Evolutionary conservation across 2,113 vertebrate genomes (phyloP), one percentile per base, ranked within the genome.

Genomic region (Trichomycterus rosablanca): DNA sequence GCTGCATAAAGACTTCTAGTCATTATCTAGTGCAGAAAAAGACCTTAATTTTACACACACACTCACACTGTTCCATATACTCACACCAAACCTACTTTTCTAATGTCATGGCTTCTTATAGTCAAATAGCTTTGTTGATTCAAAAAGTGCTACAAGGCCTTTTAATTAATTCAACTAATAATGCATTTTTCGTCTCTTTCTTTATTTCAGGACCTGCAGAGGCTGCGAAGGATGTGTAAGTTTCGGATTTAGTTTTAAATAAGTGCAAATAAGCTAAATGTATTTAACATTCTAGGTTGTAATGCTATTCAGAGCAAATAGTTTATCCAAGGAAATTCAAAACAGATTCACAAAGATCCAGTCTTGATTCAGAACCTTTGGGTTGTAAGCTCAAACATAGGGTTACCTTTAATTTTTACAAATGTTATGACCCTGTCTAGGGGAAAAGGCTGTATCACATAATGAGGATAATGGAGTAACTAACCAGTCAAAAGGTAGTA

Each of bases 161-260:
- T 46, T 56, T 28, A n/a, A 15, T 15, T n/a, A 43, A 54, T 34
- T n/a, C 15, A 24, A 63, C 42, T n/a, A 49, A 34, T 2, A 11
- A 15, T 35, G 9, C 12, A n/a, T 52, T 52, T 60, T 55, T 34
- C 60, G 23, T 49, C 71, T 73, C 68, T 69, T 20, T 51, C 54
- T 7, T 67, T 23, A 69, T 73, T 71, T 37, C 74, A 97, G 94
- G 91, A 66, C 85, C 93, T 61, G 74, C 89, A 66, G 93, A 93
- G 65, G 83, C 82, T 65, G 86, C 88, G 70, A 97, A 95, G 85
- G 93, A 94, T 76, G 80, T 80, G 93, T 97, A 86, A 97, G 94
- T 95, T 88, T 61, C 19, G 12, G 7, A n/a, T n/a, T 12, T 49
- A 34, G 20, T 20, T n/a, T n/a, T n/a, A 40, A 22, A 3, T 10